Percentiles rank a stretch among this genome's conserved stretches.
These are phyloP conservation scores for Peromyscus nudipes DNA, from an alignment of 2,797 vertebrate species.

Conservation along the genomic window DNA sequence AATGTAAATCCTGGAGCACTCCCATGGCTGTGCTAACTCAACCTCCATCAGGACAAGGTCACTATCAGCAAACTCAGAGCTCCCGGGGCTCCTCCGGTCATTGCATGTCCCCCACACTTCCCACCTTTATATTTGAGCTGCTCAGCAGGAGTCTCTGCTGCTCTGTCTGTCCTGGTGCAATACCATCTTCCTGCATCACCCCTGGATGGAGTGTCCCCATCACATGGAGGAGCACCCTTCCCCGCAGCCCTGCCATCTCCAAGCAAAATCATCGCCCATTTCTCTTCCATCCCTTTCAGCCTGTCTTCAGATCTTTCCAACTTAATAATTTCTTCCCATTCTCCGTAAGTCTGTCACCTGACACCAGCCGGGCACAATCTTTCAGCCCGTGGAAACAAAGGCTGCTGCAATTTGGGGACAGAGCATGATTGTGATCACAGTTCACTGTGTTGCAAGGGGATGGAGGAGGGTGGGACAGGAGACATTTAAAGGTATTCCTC, in stretches of 20 bases:
- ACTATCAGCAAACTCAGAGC: neutral
- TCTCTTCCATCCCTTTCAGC: fast-evolving
- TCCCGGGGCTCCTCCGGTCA: neutral
- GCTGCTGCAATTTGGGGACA: neutral
- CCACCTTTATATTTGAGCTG: neutral
- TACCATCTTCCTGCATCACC: fast-evolving
- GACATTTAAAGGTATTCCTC: neutral
- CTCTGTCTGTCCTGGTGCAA: neutral
- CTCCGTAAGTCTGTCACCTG: neutral
- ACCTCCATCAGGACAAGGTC: neutral
- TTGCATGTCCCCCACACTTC: fast-evolving
- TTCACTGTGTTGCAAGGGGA: neutral
- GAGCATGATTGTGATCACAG: neutral
- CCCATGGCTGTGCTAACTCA: neutral
- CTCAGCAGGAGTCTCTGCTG: neutral
- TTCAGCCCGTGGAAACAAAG: neutral
- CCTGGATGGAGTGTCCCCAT: no score
- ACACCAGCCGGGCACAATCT: neutral
- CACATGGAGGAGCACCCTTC: fast-evolving
- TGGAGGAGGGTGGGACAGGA: neutral
- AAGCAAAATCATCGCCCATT: neutral
- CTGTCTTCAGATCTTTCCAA: neutral
- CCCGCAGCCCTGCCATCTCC: neutral
- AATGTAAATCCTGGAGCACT: neutral
- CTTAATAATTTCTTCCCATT: neutral